These are phyloP conservation scores for Cisticola juncidis DNA, from an alignment of 2,113 vertebrate genomes.

Conservation along the genomic window DNA sequence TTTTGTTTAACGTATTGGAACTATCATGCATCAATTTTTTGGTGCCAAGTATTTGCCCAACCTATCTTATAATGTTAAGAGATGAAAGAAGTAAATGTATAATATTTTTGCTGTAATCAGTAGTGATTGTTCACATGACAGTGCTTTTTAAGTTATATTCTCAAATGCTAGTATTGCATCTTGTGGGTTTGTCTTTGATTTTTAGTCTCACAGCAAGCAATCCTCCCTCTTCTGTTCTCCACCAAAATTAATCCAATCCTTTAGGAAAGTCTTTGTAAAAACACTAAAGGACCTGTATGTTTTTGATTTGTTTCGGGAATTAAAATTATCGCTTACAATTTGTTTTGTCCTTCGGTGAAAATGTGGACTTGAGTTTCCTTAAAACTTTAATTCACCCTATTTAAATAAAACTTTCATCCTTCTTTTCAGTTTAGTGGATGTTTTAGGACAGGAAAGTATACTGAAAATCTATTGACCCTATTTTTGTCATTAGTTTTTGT, in stretches of 20 bases:
- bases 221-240: conserved; percentile 20
- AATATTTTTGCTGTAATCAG: conserved; percentile 65
- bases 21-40: conserved; percentile 71
- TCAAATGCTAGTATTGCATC: conserved; percentile 23
- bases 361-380: neutral
- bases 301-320: conserved; percentile 53
- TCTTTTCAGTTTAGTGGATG: neutral
- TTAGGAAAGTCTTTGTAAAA: conserved; percentile 58
- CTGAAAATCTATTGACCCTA: neutral
- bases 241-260: conserved; percentile 25
- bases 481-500: neutral
- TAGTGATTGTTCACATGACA: conserved; percentile 59
- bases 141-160: conserved; percentile 67
- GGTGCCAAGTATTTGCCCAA: conserved; percentile 67
- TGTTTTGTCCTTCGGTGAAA: neutral
- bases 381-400: neutral
- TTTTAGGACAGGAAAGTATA: neutral
- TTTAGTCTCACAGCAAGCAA: conserved; percentile 42
- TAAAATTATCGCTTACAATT: conserved; percentile 15
- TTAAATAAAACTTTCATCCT: neutral
- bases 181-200: conserved; percentile 45
- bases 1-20: conserved; percentile 64
- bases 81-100: conserved; percentile 59
- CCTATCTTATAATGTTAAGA: conserved; percentile 70
- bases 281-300: conserved; percentile 36